Base-by-base conservation (phyloP, 1,140 invertebrate species). In the Drosophila pseudoananassae region DNA sequence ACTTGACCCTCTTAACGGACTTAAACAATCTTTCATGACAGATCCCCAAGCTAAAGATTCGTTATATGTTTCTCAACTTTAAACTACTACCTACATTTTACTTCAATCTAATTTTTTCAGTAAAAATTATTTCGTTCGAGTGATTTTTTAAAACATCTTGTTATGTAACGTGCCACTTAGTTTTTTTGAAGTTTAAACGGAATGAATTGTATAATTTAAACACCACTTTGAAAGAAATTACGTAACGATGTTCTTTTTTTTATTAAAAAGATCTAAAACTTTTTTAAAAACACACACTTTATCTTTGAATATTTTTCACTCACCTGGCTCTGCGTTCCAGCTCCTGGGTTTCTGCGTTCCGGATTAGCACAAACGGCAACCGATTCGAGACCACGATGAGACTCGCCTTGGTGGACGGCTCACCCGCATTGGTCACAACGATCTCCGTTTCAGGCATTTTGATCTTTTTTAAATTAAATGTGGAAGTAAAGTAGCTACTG, bases 371-470 rank as follows among this genome's bases (percentile, higher is more conserved):
- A 92, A 98, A 98, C 6, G 97, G 97, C 82, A 98, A 93, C 77
- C 97, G 93, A 93, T 98, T 98, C 71, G 97, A 97, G 50, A 98
- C 96, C 61, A 98, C 97, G 82, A 98, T 97, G 93, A 98, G 95
- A 79, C 94, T 96, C 78, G 94, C 95, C 91, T 94, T 94, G 14
- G 82, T 80, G 8, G 70, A 85, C 0, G 89, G 78, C 52, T 91
- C 89, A n/a, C 64, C 74, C 23, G 88, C 71, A 49, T 85, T 80
- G 59, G 90, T 91, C 36, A 92, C 76, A 43, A 91, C 83, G 50
- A 92, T 92, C 78, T 92, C 91, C 47, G 91, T 88, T 53, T 92
- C 91, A 27, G 56, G 60, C 91, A 92, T 92, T 56, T 27, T 38
- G 33, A 46, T 66, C 17, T 17, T 46, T 47, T 36, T n/a, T 59